These are phyloP conservation scores for Phengaris alcon DNA, from an alignment of 2,888 invertebrate species.

Conservation along the genomic window DNA sequence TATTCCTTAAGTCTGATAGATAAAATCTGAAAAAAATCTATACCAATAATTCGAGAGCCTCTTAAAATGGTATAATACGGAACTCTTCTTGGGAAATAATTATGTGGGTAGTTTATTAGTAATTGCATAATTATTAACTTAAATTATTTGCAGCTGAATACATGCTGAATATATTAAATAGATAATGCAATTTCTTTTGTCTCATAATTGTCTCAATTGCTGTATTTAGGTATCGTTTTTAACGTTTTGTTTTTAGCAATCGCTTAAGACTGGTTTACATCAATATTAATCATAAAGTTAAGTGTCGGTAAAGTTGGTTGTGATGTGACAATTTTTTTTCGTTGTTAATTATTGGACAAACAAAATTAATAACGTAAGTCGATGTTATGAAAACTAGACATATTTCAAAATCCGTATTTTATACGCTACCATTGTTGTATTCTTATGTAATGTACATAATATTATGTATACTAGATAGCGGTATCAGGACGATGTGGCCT, in stretches of 20 bases:
- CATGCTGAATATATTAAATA: too few species aligned
- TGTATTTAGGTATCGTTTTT: background rate
- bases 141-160: background rate
- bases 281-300: constrained; percentile 12
- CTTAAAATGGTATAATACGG: background rate
- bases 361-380: background rate
- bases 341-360: constrained; percentile 19
- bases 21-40: background rate
- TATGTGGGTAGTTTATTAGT: background rate
- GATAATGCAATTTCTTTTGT: background rate
- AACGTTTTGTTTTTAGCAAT: constrained; percentile 2
- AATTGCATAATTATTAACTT: constrained; percentile 5
- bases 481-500: constrained; percentile 8
- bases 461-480: constrained; percentile 3
- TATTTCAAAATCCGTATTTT: constrained; percentile 16
- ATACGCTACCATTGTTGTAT: constrained; percentile 14
- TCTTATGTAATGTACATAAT: constrained; percentile 7
- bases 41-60: background rate
- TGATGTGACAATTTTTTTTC: constrained; percentile 7
- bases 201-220: constrained; percentile 11
- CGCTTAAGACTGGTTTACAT: constrained; percentile 23
- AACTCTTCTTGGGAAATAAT: background rate
- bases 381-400: constrained; percentile 19
- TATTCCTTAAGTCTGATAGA: background rate
- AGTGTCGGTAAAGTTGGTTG: constrained; percentile 24